These are phyloP conservation scores for Pararge aegeria DNA, from an alignment of 1,140 invertebrate species.

Conservation along the genomic window DNA sequence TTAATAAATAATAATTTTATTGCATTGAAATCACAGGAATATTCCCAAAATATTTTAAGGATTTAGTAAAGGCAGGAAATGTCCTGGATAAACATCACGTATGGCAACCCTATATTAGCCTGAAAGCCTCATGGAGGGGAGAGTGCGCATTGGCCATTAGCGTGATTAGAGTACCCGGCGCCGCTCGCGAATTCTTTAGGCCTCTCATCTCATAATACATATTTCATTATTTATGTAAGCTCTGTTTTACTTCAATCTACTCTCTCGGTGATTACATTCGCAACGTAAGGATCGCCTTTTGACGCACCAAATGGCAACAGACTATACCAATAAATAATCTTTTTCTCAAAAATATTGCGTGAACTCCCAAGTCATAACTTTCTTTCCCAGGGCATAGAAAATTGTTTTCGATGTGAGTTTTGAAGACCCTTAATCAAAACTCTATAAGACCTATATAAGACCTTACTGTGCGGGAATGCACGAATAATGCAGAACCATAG, in stretches of 20 bases:
- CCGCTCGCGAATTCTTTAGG: conserved; percentile 73
- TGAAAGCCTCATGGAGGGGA: conserved; percentile 62
- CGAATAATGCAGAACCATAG: too few relatives aligned
- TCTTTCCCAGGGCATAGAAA: too few relatives aligned
- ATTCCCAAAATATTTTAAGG: too few relatives aligned
- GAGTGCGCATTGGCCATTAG: conserved; percentile 75
- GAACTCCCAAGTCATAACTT: too few relatives aligned
- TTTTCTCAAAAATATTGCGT: conserved; percentile 3
- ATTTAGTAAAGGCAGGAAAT: conserved; percentile 4
- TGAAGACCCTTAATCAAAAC: too few relatives aligned
- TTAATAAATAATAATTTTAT: too few relatives aligned
- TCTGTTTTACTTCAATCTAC: conserved; percentile 71
- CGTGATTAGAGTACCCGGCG: conserved; percentile 70
- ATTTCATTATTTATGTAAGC: conserved; percentile 78
- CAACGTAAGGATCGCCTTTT: conserved; percentile 46
- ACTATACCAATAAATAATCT: conserved; percentile 19
- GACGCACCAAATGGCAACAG: conserved; percentile 35
- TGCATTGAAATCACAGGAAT: too few relatives aligned
- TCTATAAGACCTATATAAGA: too few relatives aligned
- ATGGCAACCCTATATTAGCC: conserved; percentile 60
- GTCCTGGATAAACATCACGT: neutral
- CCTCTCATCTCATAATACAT: conserved; percentile 77
- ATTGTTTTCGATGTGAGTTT: too few relatives aligned
- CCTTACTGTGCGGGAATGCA: too few relatives aligned
- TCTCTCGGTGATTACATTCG: conserved; percentile 62